Conservation (phyloP, 2,797 vertebrate genomes). For the Chanos chanos region DNA sequence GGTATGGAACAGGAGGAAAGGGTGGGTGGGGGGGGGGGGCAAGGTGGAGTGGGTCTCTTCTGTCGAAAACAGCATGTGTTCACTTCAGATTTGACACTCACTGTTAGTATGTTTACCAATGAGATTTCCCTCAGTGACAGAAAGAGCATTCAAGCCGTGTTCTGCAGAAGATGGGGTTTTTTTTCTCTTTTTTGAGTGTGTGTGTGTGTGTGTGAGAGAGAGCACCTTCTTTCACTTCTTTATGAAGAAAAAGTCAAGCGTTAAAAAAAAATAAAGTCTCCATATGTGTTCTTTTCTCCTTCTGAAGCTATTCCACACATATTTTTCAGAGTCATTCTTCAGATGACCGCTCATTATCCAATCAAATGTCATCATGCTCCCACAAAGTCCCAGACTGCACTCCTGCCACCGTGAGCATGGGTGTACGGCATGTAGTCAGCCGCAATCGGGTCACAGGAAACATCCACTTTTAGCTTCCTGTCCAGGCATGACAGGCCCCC, state of each 20-base stretch:
- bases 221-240: too few relatives aligned
- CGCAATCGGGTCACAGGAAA: slow-evolving; percentile 16
- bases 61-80: slow-evolving; percentile 5
- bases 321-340: too few relatives aligned
- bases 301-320: too few relatives aligned
- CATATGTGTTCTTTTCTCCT: too few relatives aligned
- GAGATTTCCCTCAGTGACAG: not conserved
- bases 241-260: too few relatives aligned
- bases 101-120: slow-evolving; percentile 12
- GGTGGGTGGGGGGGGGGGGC: not conserved
- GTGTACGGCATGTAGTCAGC: slow-evolving; percentile 11
- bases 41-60: too few relatives aligned
- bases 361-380: too few relatives aligned
- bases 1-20: not conserved
- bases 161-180: too few relatives aligned
- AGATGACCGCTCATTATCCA: too few relatives aligned
- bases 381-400: too few relatives aligned
- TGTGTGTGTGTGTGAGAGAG: not conserved
- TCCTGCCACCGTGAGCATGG: too few relatives aligned
- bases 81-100: not conserved
- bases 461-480: slow-evolving; percentile 17
- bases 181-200: not conserved
- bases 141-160: not conserved
- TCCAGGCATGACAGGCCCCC: not conserved
- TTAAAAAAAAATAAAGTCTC: too few relatives aligned